Evolutionary conservation across 2,797 vertebrate genomes (phyloP).

Genomic region (Helicolenus hilgendorfi): DNA sequence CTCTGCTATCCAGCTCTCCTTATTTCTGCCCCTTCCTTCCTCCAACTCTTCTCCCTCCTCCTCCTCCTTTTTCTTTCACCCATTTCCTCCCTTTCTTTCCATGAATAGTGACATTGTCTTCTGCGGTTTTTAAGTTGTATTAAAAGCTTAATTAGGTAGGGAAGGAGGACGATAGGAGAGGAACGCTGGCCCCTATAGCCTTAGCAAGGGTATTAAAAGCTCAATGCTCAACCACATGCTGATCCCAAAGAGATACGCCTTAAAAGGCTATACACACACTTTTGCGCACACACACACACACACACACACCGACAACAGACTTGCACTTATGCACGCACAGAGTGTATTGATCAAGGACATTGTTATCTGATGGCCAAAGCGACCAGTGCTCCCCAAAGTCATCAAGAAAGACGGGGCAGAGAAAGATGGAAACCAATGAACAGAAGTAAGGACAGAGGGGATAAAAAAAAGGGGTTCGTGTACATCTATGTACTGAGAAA

Average conservation of each 20-base stretch:
- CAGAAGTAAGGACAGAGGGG: conserved; percentile 20
- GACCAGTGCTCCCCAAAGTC: conserved; percentile 75
- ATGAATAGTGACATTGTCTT: conserved; percentile 67
- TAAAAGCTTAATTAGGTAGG: conserved; percentile 73
- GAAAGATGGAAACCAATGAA: conserved; percentile 49
- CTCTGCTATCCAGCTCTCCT: not conserved
- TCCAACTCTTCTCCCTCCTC: not conserved
- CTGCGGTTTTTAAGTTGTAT: conserved; percentile 59
- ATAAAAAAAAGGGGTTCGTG: conserved; percentile 30
- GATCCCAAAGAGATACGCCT: conserved; percentile 70
- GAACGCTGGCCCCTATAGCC: conserved; percentile 50
- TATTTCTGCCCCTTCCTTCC: not conserved
- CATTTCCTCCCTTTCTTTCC: conserved; percentile 22
- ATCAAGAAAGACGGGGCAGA: conserved; percentile 66
- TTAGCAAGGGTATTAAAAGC: conserved; percentile 79
- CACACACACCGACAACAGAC: not conserved
- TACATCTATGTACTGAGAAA: conserved; percentile 1
- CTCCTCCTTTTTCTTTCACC: not conserved
- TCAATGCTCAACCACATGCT: conserved; percentile 71
- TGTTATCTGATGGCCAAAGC: conserved; percentile 80
- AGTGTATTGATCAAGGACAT: conserved; percentile 72
- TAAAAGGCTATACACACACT: conserved; percentile 60
- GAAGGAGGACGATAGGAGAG: conserved; percentile 30
- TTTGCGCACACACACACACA: not conserved
- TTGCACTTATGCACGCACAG: not conserved